Conservation (phyloP, 2,113 vertebrate genomes). For the Connochaetes taurinus region DNA sequence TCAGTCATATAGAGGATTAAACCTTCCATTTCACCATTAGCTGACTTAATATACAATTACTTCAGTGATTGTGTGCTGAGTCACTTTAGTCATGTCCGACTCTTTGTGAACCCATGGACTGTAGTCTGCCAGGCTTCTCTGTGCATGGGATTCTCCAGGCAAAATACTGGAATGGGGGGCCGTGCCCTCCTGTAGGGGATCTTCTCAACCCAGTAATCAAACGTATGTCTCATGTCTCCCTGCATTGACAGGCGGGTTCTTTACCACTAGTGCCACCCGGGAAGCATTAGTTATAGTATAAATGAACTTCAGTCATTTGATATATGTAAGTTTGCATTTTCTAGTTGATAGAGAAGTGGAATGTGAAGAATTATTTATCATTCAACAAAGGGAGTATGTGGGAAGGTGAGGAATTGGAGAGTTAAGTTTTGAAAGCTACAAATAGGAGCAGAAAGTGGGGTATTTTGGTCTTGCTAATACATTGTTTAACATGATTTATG, state of each 20-base stretch:
- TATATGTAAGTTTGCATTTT: background rate
- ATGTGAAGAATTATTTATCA: background rate
- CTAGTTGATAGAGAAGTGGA: background rate
- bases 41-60: background rate
- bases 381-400: background rate
- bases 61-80: background rate
- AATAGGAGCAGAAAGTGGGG: background rate
- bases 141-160: background rate
- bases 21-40: background rate
- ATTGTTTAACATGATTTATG: constrained; percentile 45
- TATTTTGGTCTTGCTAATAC: constrained; percentile 26
- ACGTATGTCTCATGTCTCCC: background rate
- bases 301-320: constrained; percentile 5
- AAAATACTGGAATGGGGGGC: background rate
- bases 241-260: background rate
- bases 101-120: background rate
- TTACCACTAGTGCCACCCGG: background rate
- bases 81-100: background rate
- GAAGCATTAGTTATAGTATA: background rate
- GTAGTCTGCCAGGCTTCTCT: background rate
- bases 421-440: constrained; percentile 26
- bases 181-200: background rate
- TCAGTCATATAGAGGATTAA: background rate
- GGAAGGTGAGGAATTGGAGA: background rate
- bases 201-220: background rate